Conservation (phyloP, 2,888 invertebrate species). For the Pandemis cinnamomeana region DNA sequence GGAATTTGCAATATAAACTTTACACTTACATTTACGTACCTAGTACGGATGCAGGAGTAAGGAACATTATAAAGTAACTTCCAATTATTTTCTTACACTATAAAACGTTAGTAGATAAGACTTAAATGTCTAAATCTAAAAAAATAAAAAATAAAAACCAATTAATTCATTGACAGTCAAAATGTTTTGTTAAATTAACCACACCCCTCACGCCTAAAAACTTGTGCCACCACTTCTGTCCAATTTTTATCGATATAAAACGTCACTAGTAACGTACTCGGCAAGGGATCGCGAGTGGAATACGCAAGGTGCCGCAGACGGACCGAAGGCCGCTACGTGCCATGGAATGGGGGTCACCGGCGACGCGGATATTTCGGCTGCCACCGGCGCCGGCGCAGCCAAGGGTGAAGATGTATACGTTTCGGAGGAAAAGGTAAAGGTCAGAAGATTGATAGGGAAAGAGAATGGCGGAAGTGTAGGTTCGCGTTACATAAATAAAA, state of each 20-base stretch:
- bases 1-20: too few relatives aligned
- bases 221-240: not conserved
- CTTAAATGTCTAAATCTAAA: too few relatives aligned
- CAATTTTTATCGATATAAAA: constrained; percentile 38
- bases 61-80: too few relatives aligned
- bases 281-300: constrained; percentile 54
- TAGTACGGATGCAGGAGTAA: too few relatives aligned
- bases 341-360: constrained; percentile 67
- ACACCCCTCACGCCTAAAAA: not conserved
- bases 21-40: too few relatives aligned
- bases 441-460: constrained; percentile 1
- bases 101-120: too few relatives aligned
- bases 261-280: constrained; percentile 40
- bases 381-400: not conserved
- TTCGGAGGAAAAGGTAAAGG: constrained; percentile 8
- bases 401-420: constrained; percentile 12
- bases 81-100: too few relatives aligned
- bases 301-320: constrained; percentile 60
- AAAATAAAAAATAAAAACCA: too few relatives aligned
- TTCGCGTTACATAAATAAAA: not conserved
- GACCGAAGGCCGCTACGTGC: constrained; percentile 71
- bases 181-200: not conserved
- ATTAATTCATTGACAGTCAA: not conserved
- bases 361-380: constrained; percentile 58
- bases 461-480: not conserved